Evolutionary conservation across 2,888 invertebrate genomes (phyloP).

Genomic region (Rhopalosiphum nymphaeae): DNA sequence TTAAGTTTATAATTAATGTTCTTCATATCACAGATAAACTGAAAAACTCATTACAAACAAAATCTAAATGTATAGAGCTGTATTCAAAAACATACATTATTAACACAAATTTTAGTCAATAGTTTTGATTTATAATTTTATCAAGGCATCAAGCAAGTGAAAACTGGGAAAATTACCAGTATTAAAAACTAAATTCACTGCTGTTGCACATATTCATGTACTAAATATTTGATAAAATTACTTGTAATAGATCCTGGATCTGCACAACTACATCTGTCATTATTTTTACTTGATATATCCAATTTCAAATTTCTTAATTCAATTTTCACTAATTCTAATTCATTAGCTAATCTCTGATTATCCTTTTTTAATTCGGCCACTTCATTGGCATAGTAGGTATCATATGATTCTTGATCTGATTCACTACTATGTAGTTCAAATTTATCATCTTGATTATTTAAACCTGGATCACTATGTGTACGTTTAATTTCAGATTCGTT

Average conservation of each 20-base stretch:
- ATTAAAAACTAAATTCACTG: not conserved
- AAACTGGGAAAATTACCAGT: not conserved
- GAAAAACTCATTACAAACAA: not conserved
- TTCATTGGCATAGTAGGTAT: constrained; percentile 64
- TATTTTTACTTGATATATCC: constrained; percentile 56
- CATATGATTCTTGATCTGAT: constrained; percentile 56
- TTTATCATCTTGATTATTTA: constrained; percentile 65
- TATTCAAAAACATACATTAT: not conserved
- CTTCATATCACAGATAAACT: not conserved
- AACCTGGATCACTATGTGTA: constrained; percentile 66
- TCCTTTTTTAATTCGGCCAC: constrained; percentile 63
- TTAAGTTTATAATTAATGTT: not conserved
- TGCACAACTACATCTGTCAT: constrained; percentile 44
- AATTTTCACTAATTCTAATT: constrained; percentile 63
- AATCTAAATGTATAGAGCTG: not conserved
- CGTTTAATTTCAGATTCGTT: constrained; percentile 64
- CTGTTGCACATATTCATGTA: not conserved
- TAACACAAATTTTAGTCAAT: not conserved
- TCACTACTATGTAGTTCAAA: constrained; percentile 64
- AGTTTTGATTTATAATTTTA: not conserved
- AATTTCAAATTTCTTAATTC: constrained; percentile 64
- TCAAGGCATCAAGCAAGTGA: not conserved
- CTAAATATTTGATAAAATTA: constrained; percentile 19
- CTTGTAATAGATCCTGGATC: constrained; percentile 57
- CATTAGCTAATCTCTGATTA: constrained; percentile 63